phyloP scores from a whole-genome alignment of 2,888 invertebrate genomes.

The Ernsta delagoae region DNA sequence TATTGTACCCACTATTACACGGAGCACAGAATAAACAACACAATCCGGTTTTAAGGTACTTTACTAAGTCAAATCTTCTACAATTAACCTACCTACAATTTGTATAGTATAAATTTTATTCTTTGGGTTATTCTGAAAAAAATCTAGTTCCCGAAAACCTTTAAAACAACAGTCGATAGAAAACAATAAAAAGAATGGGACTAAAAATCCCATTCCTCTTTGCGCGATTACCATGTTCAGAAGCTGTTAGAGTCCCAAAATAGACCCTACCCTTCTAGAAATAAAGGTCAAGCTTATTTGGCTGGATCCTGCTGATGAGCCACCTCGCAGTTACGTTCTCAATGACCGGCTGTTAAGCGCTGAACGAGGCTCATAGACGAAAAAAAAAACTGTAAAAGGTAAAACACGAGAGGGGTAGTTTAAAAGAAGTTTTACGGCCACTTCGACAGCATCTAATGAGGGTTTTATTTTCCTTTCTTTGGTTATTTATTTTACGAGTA shows the following conservation, averaged over 20 bases:
- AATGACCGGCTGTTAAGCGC: slow-evolving; percentile 71
- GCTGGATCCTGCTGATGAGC: slow-evolving; percentile 71
- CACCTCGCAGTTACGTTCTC: slow-evolving; percentile 69
- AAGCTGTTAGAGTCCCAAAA: slow-evolving; percentile 39
- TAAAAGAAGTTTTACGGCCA: slow-evolving; percentile 47
- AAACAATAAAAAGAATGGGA: background rate
- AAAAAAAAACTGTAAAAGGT: slow-evolving; percentile 53
- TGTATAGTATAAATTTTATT: too few species aligned
- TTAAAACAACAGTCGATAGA: background rate
- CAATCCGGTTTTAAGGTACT: too few species aligned
- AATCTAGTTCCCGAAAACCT: background rate
- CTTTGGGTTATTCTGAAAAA: background rate
- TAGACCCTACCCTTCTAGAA: slow-evolving; percentile 41
- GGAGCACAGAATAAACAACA: too few species aligned
- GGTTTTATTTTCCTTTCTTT: slow-evolving; percentile 23
- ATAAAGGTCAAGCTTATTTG: slow-evolving; percentile 54
- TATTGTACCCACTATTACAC: too few species aligned
- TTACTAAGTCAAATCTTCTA: too few species aligned
- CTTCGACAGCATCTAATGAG: slow-evolving; percentile 45
- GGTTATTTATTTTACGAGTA: slow-evolving; percentile 8
- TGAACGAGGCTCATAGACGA: slow-evolving; percentile 61
- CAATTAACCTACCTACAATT: too few species aligned
- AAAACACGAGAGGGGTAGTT: slow-evolving; percentile 52
- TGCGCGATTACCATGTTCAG: slow-evolving; percentile 45
- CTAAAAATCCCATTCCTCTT: slow-evolving; percentile 43